Evolutionary conservation across 2,888 invertebrate species (phyloP), one percentile per base, ranked within the genome.

Genomic region (Aphelenchoides bicaudatus): DNA sequence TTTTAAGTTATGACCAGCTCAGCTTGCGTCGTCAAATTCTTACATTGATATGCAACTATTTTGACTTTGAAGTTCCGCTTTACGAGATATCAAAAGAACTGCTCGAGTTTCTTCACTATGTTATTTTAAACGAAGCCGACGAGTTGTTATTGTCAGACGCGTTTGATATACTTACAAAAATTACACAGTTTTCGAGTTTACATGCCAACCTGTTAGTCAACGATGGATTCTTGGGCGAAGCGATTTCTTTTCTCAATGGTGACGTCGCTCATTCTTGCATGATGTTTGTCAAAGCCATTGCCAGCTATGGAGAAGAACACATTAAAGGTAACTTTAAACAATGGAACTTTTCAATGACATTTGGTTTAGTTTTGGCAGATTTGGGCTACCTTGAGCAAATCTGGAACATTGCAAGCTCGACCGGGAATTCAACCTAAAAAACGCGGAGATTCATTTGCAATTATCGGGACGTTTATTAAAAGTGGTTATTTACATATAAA

Each of bases 81-180:
- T 28, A 29, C 21, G 49, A 49, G 16, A 21, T 49, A 16, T 13
- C 10, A 10, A 16, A 49, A 3, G 34, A 29, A 25, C 13, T 49
- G 10, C 10, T 49, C 13, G 23, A 13, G 10, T 49, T 49, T 13
- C 34, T 27, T 10, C 21, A 49, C n/a, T 29, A 27, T 49, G 29
- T 49, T 3, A n/a, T 49, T 10, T 13, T 21, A 10, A 49, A 25
- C 13, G 49, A 49, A 29, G 23, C 29, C 28, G 49, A 49, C 34
- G 49, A 49, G 16, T n/a, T 49, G 1, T 34, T 49, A 2, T 28
- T 49, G 49, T 21, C 23, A 3, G 49, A 49, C 3, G 16, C 49
- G n/a, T 34, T 49, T 10, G 49, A 49, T 13, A 49, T 34, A 19
- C 34, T 49, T n/a, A 49, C 30, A 2, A 28, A 28, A 10, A 48